Evolutionary conservation across 37 sponge, comb jelly and placozoan genomes (phyloP).

Genomic region (Amphimedon queenslandica): DNA sequence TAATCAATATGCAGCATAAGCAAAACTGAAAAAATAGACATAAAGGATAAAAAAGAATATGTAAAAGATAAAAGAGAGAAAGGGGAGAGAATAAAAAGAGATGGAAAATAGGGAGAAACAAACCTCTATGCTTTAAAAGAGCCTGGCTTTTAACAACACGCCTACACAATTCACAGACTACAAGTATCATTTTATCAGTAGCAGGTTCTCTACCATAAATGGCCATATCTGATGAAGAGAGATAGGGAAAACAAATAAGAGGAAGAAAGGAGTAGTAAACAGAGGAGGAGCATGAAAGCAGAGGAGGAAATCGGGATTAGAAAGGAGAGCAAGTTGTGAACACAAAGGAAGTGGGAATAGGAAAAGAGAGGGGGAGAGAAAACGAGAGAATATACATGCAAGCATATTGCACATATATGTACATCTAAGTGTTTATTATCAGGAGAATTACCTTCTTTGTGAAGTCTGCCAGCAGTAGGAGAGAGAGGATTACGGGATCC

Average conservation of each 20-base stretch:
- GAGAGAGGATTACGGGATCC: slow-evolving; percentile 29
- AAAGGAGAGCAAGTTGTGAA: too few species aligned
- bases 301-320: too few species aligned
- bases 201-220: slow-evolving; percentile 58
- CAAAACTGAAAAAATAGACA: neutral
- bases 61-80: neutral
- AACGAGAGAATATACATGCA: too few species aligned
- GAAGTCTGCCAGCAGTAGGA: slow-evolving; percentile 35
- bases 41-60: neutral
- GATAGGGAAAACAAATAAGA: neutral
- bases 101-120: slow-evolving; percentile 5
- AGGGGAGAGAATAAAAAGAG: neutral
- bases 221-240: slow-evolving; percentile 38
- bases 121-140: slow-evolving; percentile 37
- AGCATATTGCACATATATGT: neutral
- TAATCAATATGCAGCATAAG: slow-evolving; percentile 12
- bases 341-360: too few species aligned
- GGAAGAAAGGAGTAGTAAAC: neutral
- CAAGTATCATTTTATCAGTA: slow-evolving; percentile 42
- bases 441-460: slow-evolving; percentile 36
- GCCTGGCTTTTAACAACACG: slow-evolving; percentile 41
- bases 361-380: too few species aligned
- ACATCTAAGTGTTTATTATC: neutral
- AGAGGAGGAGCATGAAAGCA: neutral
- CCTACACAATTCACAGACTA: slow-evolving; percentile 53